Conservation (phyloP, 2,888 invertebrate species). For the Eupithecia subfuscata region DNA sequence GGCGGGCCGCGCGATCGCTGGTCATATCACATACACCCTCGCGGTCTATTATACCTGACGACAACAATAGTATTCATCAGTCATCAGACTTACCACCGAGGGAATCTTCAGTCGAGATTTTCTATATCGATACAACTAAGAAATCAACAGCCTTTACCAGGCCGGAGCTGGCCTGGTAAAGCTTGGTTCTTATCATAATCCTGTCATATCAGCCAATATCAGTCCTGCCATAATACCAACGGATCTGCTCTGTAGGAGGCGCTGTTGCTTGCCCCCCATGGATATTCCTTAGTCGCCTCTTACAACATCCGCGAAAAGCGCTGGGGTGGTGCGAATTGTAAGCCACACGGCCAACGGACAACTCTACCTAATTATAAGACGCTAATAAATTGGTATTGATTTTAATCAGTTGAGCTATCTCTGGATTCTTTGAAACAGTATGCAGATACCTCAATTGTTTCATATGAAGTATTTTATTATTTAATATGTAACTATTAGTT, state of each 20-base stretch:
- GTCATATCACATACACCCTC: slow-evolving; percentile 75
- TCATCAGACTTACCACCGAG: background rate
- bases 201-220: no score
- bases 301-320: no score
- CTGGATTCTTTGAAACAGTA: background rate
- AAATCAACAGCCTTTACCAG: background rate
- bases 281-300: no score
- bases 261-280: no score
- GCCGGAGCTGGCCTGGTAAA: background rate
- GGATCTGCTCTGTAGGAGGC: no score
- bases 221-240: no score
- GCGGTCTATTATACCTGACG: slow-evolving; percentile 73
- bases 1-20: slow-evolving; percentile 69
- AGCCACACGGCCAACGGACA: background rate
- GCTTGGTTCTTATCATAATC: no score
- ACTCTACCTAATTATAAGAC: background rate
- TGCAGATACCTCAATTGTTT: background rate
- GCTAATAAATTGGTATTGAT: background rate
- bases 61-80: background rate
- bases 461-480: background rate
- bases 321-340: no score
- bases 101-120: background rate
- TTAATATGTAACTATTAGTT: background rate
- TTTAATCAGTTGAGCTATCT: background rate
- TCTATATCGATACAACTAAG: no score